These are phyloP conservation scores for Erithacus rubecula DNA, from an alignment of 2,797 vertebrate genomes.

Conservation along the genomic window DNA sequence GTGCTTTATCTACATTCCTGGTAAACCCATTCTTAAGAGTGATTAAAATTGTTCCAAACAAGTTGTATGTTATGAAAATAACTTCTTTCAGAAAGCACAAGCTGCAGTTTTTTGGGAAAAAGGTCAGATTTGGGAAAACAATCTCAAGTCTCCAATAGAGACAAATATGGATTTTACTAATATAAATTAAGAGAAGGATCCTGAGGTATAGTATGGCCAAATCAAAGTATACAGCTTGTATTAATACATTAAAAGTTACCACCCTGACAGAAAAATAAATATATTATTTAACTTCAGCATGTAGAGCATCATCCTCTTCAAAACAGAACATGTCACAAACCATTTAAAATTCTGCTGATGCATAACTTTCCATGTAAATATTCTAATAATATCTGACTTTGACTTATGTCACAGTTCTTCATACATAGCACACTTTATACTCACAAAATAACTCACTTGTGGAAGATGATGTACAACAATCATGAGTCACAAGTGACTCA, in stretches of 20 bases:
- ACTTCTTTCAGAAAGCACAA: neutral
- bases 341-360: constrained; percentile 6
- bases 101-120: neutral
- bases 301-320: neutral
- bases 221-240: neutral
- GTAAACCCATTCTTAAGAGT: neutral
- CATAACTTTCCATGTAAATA: neutral
- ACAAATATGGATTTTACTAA: neutral
- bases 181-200: neutral
- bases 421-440: neutral
- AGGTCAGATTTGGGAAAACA: neutral
- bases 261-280: neutral
- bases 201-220: neutral
- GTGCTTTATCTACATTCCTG: neutral
- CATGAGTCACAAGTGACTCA: constrained; percentile 53
- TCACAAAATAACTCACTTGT: constrained; percentile 6
- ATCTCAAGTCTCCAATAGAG: neutral
- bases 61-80: neutral
- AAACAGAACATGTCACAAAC: neutral
- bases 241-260: neutral
- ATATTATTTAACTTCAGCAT: neutral
- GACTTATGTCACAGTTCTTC: neutral
- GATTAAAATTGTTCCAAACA: neutral
- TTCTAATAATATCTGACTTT: constrained; percentile 23
- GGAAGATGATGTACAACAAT: neutral